Conservation (phyloP, 2,888 invertebrate species). For the Caenorhabditis sp. region DNA sequence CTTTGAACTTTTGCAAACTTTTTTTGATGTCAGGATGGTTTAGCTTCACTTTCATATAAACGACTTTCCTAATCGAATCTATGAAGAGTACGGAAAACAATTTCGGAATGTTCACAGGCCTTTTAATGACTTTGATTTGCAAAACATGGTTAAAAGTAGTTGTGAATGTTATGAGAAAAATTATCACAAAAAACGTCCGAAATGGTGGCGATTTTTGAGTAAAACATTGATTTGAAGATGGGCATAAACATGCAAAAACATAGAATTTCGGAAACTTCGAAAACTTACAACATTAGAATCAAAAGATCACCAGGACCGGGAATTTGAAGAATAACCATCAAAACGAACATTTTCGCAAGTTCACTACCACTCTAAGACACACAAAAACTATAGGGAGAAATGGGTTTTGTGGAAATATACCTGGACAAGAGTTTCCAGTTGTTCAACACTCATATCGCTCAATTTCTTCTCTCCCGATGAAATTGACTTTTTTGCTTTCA, state of each 20-base stretch:
- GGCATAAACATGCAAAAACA: neutral
- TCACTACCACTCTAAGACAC: slow-evolving; percentile 50
- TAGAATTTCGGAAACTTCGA: neutral
- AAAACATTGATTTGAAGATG: neutral
- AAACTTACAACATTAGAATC: slow-evolving; percentile 54
- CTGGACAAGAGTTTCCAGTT: slow-evolving; percentile 74
- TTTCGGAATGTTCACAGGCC: no score
- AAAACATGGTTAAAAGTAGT: no score
- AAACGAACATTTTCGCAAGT: slow-evolving; percentile 49
- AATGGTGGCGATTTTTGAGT: neutral
- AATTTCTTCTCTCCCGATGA: slow-evolving; percentile 40
- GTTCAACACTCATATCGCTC: slow-evolving; percentile 73
- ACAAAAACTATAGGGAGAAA: slow-evolving; percentile 2
- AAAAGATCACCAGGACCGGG: slow-evolving; percentile 55
- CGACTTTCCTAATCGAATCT: no score
- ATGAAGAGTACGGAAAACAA: no score
- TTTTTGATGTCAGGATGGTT: no score
- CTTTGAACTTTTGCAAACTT: no score
- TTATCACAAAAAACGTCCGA: neutral
- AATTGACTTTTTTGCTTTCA: slow-evolving; percentile 41
- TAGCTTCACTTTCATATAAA: no score
- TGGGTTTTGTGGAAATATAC: slow-evolving; percentile 70
- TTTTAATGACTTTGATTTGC: no score
- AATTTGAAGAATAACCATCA: slow-evolving; percentile 56
- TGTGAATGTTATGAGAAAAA: no score